phyloP scores from a whole-genome alignment of 1,140 invertebrate genomes.

The Gonatopus flavifemur region DNA sequence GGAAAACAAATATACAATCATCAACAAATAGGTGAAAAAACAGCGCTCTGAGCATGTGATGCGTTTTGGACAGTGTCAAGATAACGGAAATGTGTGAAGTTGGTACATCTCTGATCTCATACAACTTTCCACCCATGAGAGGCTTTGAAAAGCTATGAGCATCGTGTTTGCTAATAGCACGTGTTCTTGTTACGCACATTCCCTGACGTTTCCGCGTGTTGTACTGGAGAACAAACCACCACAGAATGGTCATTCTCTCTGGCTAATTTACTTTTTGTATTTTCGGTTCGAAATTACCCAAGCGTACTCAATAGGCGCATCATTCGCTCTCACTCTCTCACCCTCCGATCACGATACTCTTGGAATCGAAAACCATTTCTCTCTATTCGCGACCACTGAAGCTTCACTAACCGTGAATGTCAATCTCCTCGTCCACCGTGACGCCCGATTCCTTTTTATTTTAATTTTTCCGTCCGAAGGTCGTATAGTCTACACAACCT shows the following conservation, averaged over 20 bases:
- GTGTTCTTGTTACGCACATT: too few relatives aligned
- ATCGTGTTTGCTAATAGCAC: too few relatives aligned
- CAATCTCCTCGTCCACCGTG: constrained; percentile 43
- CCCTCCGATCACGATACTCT: constrained; percentile 13
- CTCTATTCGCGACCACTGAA: constrained; percentile 42
- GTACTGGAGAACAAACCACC: constrained; percentile 51
- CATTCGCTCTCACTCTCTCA: constrained; percentile 18
- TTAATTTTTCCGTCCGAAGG: constrained; percentile 2
- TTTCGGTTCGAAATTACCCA: constrained; percentile 56
- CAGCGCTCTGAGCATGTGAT: too few relatives aligned
- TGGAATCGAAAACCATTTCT: constrained; percentile 28
- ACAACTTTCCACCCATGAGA: too few relatives aligned
- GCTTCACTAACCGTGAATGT: constrained; percentile 46
- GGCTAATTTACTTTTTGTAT: constrained; percentile 58
- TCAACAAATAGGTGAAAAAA: too few relatives aligned
- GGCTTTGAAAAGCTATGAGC: too few relatives aligned
- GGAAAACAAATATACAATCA: too few relatives aligned
- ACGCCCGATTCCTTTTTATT: constrained; percentile 21
- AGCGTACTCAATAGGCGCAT: constrained; percentile 32
- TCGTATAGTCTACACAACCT: background rate
- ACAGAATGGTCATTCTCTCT: constrained; percentile 53
- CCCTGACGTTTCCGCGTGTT: constrained; percentile 10
- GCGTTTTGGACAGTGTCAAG: too few relatives aligned
- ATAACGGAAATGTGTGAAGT: too few relatives aligned
- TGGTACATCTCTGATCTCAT: too few relatives aligned